Evolutionary conservation across 2,888 invertebrate species (phyloP), one percentile per base, ranked within the genome.

Genomic region (Ornithoptera alexandrae): DNA sequence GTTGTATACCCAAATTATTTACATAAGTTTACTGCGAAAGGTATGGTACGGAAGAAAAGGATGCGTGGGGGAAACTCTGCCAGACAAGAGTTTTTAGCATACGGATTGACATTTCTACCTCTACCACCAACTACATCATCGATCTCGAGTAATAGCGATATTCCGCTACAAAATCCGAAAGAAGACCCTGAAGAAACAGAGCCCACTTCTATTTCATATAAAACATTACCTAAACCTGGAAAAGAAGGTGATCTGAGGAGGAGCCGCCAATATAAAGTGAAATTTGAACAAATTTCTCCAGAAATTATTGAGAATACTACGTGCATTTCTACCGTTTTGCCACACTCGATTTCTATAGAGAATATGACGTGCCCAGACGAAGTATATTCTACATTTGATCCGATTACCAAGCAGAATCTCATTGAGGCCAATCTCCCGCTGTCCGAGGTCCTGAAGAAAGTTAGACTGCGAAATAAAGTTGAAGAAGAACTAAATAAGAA

Each of bases 401-500:
- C 58, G 24, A 57, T 57, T n/a, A 5, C 15, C 42, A 66, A 66
- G 15, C 30, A 46, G 24, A 22, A 46, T 24, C 10, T 24, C 7
- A 12, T 39, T 2, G 70, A 73, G 22, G 72, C 77, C 7, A 62
- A 72, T 0, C 10, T 84, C 1, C 70, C 85, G 0, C 77, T 89
- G 2, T 81, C 85, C 10, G 81, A 86, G 68, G 72, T 90, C 50
- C 69, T 89, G n/a, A 78, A 68, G 24, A 77, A 76, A 61, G 84
- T 89, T 1, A 78, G 86, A 50, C 72, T 79, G 56, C 81, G 81
- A 1, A 87, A 78, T 64, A 69, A 20, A 7, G 46, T 62, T 20
- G 65, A 65, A 57, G 62, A 69, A 18, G 69, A 65, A 22, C 53
- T 62, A 36, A 8, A 36, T 17, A 68, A 68, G 42, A 61, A 67